A percentile compares a stretch with the other conserved stretches of the same genome.
phyloP scores from a whole-genome alignment of 1,140 invertebrate species.

The Ceratina japonica region DNA sequence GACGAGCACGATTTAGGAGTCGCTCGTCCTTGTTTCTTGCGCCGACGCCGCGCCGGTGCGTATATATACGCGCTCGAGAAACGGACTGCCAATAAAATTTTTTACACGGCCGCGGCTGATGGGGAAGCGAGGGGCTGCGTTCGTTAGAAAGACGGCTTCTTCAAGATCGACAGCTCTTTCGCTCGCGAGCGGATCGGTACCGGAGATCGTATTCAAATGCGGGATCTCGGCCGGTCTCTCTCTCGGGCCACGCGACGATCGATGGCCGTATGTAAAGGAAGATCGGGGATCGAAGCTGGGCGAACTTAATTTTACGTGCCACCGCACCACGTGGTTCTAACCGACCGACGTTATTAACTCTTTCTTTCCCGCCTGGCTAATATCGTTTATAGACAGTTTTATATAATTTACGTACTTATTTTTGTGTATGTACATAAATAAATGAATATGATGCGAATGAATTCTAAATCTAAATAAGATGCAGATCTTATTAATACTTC shows the following conservation, averaged over 20 bases:
- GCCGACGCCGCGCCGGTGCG: conserved; percentile 7
- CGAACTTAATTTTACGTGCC: conserved; percentile 1
- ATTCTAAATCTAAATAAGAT: too few species aligned
- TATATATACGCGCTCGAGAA: conserved; percentile 31
- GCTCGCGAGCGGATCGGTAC: too few species aligned
- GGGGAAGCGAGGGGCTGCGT: conserved; percentile 28
- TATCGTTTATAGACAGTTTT: too few species aligned
- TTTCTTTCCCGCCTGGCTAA: too few species aligned
- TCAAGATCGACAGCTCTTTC: conserved; percentile 31
- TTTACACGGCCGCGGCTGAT: conserved; percentile 25
- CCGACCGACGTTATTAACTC: too few species aligned
- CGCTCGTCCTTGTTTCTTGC: conserved; percentile 47
- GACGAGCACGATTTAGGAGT: conserved; percentile 49
- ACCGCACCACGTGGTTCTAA: not conserved
- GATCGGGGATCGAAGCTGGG: not conserved
- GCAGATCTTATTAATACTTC: too few species aligned
- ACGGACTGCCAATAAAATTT: conserved; percentile 38
- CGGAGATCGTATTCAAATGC: conserved; percentile 20
- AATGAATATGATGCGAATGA: too few species aligned
- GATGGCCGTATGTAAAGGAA: conserved; percentile 12
- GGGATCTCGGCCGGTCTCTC: not conserved
- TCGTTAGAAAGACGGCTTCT: conserved; percentile 45
- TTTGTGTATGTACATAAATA: too few species aligned
- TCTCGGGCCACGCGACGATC: not conserved
- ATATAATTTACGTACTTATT: too few species aligned